Percentiles rank a stretch among this genome's conserved stretches.
These are phyloP conservation scores for Amphiprion percula DNA, from an alignment of 2,113 vertebrate species.

Conservation along the genomic window DNA sequence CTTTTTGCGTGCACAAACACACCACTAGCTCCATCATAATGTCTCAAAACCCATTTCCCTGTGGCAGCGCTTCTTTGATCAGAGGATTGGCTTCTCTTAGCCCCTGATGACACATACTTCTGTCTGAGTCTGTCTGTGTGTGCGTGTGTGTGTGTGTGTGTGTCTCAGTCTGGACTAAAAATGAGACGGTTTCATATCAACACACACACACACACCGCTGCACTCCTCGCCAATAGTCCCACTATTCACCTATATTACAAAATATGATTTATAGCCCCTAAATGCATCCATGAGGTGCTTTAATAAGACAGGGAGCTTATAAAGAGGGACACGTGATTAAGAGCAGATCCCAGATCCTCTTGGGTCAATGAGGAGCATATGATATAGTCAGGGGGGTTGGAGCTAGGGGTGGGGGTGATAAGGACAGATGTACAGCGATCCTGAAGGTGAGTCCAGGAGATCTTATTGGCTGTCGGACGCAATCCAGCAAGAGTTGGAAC, in stretches of 20 bases:
- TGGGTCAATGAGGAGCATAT: conserved; percentile 63
- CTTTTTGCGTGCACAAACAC: conserved; percentile 17
- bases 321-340: conserved; percentile 81
- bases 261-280: conserved; percentile 80
- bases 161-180: conserved; percentile 63
- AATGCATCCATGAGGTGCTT: conserved; percentile 73
- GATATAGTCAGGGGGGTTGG: conserved; percentile 34
- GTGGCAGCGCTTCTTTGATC: conserved; percentile 76
- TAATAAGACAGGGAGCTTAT: conserved; percentile 82
- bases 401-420: conserved; percentile 23
- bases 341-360: conserved; percentile 75
- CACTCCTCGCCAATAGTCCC: conserved; percentile 40
- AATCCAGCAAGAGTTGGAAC: conserved; percentile 40
- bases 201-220: conserved; percentile 30
- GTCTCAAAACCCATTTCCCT: conserved; percentile 54
- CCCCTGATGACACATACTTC: conserved; percentile 59
- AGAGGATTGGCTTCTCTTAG: conserved; percentile 60
- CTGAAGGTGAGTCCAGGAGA: conserved; percentile 48
- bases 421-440: conserved; percentile 71
- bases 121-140: conserved; percentile 16
- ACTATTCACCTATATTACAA: conserved; percentile 74
- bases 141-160: conserved; percentile 4
- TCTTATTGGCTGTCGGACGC: conserved; percentile 49
- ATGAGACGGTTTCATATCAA: conserved; percentile 74
- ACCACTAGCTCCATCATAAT: conserved; percentile 30